phyloP scores from a whole-genome alignment of 2,888 invertebrate genomes.

The Cantharis lateralis region DNA sequence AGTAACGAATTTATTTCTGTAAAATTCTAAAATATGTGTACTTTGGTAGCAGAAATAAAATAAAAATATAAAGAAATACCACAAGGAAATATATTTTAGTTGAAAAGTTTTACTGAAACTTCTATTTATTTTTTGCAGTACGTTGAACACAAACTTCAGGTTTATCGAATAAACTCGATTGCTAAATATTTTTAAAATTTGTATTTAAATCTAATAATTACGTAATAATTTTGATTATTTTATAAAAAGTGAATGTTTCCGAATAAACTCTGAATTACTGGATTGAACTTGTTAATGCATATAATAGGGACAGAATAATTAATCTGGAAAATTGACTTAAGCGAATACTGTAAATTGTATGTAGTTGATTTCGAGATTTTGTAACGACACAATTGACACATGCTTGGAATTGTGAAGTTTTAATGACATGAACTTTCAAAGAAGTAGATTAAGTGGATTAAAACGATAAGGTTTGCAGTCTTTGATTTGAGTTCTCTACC shows the following conservation, averaged over 20 bases:
- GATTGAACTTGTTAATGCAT: not conserved
- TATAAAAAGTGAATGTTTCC: not conserved
- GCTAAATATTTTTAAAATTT: not conserved
- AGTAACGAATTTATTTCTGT: not conserved
- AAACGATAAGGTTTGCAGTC: not conserved
- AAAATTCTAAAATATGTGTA: not conserved
- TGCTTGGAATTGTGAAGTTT: not conserved
- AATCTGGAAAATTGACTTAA: not conserved
- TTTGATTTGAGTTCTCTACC: not conserved
- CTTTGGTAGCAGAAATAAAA: not conserved
- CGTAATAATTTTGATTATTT: not conserved
- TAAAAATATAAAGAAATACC: not conserved
- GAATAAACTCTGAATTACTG: not conserved
- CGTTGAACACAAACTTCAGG: not conserved
- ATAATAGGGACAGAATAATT: not conserved
- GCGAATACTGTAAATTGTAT: not conserved
- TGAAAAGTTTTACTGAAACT: not conserved
- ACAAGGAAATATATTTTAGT: not conserved
- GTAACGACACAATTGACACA: not conserved
- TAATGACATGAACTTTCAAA: not conserved
- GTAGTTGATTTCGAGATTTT: not conserved
- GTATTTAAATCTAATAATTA: not conserved
- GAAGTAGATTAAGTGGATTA: not conserved
- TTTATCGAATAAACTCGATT: not conserved
- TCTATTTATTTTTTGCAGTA: not conserved